Conservation (phyloP, 2,113 vertebrate species). For the Andinoacara biseriatus region DNA sequence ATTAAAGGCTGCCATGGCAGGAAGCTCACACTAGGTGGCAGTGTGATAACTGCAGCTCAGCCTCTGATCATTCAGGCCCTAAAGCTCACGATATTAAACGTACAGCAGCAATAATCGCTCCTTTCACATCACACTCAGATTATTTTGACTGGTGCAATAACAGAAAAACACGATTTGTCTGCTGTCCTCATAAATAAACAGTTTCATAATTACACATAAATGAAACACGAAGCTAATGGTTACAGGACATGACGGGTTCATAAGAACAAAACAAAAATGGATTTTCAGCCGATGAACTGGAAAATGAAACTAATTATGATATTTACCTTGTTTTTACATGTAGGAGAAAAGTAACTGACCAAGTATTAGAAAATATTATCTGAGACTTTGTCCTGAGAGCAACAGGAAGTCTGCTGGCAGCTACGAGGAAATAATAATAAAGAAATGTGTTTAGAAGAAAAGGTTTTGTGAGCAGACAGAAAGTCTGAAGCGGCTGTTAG, state of each 20-base stretch:
- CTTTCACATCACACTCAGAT: background rate
- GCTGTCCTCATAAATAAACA: background rate
- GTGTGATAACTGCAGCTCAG: background rate
- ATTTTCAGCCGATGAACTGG: background rate
- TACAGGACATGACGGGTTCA: background rate
- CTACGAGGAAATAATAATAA: background rate
- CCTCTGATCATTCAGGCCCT: background rate
- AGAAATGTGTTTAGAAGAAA: background rate
- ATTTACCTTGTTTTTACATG: background rate
- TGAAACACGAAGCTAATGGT: background rate
- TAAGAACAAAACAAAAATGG: background rate
- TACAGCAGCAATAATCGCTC: background rate
- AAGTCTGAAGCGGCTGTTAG: background rate
- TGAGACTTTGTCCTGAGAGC: background rate
- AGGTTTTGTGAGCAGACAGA: slow-evolving; percentile 1
- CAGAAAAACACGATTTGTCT: background rate
- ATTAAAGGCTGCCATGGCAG: background rate
- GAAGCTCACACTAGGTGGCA: background rate
- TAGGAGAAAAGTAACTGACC: background rate
- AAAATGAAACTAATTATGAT: background rate
- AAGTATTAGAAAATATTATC: background rate
- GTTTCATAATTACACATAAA: background rate
- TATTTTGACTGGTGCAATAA: background rate
- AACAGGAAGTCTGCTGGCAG: background rate
- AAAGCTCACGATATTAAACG: no score